Evolutionary conservation across 2,888 invertebrate genomes (phyloP), one percentile per base, ranked within the genome.

Genomic region (Tenthredo mesomela): DNA sequence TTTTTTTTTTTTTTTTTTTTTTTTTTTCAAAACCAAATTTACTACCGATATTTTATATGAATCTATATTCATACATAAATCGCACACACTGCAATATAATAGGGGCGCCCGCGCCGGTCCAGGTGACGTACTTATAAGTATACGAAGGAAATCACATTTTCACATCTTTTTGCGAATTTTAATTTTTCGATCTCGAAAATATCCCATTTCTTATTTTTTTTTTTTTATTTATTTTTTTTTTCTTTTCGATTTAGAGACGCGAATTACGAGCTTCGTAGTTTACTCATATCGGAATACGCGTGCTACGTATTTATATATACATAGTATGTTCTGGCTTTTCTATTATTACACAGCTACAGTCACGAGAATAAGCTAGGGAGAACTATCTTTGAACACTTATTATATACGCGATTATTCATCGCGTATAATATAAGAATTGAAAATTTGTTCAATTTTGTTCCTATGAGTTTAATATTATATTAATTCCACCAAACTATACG

Each of bases 261-360:
- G 70, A 70, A 33, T 70, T 33, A 33, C 5, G 12, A 15, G n/a
- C 43, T 21, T 43, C 40, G 25, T 0, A n/a, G 50, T 25, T 12
- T 75, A n/a, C 47, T 43, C 18, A 25, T 33, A 33, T 21, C 77
- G 54, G 15, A 58, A 61, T 37, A 25, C 18, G n/a, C n/a, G 29
- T 29, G n/a, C 70, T n/a, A 78, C 9, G 21, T 25, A 10, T 15
- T 15, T 40, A 61, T 29, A 10, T 25, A 37, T 37, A 37, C 18
- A 33, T n/a, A 58, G 3, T 47, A 40, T 61, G n/a, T 80, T 80
- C 61, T 7, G n/a, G 80, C 21, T n/a, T 80, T 33, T 61, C 80
- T 80, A 80, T 80, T 80, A 80, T 80, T 80, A 80, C 61, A 12
- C 58, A 40, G 40, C 73, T 43, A 80, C 54, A 58, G 25, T 78